Evolutionary conservation across 2,888 invertebrate genomes (phyloP).

Genomic region (Acronicta psi): DNA sequence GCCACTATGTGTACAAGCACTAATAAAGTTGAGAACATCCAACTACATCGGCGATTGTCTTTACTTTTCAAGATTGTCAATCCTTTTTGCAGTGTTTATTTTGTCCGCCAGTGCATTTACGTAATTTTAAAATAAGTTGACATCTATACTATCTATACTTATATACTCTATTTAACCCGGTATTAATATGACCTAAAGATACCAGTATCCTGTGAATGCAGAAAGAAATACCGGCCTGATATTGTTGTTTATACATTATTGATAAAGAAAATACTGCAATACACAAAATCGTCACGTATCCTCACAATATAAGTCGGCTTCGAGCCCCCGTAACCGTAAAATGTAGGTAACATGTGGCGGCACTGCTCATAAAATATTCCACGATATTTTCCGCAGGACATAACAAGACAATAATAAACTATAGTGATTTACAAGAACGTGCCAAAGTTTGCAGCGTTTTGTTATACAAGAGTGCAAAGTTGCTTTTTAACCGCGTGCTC

Average conservation of each 20-base stretch:
- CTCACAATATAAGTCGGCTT: slow-evolving; percentile 15
- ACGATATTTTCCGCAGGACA: slow-evolving; percentile 20
- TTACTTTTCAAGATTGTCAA: slow-evolving; percentile 23
- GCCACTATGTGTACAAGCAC: slow-evolving; percentile 24
- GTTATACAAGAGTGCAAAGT: too few species aligned
- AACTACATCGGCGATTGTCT: slow-evolving; percentile 29
- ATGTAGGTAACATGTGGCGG: slow-evolving; percentile 22
- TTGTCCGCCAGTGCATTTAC: slow-evolving; percentile 19
- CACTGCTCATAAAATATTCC: slow-evolving; percentile 35
- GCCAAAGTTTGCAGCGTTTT: too few species aligned
- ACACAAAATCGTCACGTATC: slow-evolving; percentile 29
- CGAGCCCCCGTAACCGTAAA: slow-evolving; percentile 14
- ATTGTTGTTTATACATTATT: too few species aligned
- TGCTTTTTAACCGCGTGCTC: too few species aligned
- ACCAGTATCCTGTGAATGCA: too few species aligned
- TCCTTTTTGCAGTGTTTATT: slow-evolving; percentile 24
- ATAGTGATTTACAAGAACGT: too few species aligned
- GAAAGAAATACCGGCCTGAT: too few species aligned
- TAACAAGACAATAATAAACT: slow-evolving; percentile 33
- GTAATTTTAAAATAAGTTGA: too few species aligned
- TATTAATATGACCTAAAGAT: too few species aligned
- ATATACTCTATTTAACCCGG: too few species aligned
- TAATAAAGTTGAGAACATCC: slow-evolving; percentile 29
- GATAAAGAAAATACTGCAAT: not conserved
- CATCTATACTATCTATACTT: too few species aligned